Base-by-base conservation (phyloP, 2,113 vertebrate genomes). In the Sitta europaea region DNA sequence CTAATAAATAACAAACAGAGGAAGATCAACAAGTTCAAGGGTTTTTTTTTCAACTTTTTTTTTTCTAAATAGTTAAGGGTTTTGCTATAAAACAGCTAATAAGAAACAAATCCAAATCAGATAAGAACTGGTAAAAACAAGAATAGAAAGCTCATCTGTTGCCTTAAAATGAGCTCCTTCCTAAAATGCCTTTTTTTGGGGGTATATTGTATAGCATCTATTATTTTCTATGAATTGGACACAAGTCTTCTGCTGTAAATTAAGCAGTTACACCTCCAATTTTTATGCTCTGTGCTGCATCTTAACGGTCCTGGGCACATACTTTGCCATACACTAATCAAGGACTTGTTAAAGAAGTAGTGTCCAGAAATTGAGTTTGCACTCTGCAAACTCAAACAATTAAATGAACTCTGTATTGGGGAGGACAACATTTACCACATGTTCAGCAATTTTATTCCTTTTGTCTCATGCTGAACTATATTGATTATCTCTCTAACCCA, bases 1-100 rank as follows among this genome's bases (percentile, higher is more conserved):
- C 99, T 99, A 97, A 89, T 54, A 96, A 95, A 86, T 74, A 29
- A 93, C 35, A 94, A 31, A 93, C 33, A 95, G 19, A 92, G 9
- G 57, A 85, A 73, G 67, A 94, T 22, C 59, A 81, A 55, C 33
- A 95, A 70, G 33, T 91, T 91, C 36, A 87, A 48, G 8, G 12
- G 1, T 1, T 3, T 28, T 22, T 38, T 47, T 24, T 11, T 33
- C 31, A 55, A 50, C 7, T 11, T 43, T 20, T 35, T 63, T 70
- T 77, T 58, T 65, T 35, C 29, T 11, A n/a, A 84, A 54, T 21
- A 58, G 12, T 35, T 20, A 67, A 62, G 12, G 5, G 25, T 80
- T 81, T 76, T 80, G 20, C 33, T 57, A 84, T 61, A 38, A 73
- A 68, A 68, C 3, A 11, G 24, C 20, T 66, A 86, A 31, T 28